Conservation (phyloP, 2,113 vertebrate species). For the Channa maculata region DNA sequence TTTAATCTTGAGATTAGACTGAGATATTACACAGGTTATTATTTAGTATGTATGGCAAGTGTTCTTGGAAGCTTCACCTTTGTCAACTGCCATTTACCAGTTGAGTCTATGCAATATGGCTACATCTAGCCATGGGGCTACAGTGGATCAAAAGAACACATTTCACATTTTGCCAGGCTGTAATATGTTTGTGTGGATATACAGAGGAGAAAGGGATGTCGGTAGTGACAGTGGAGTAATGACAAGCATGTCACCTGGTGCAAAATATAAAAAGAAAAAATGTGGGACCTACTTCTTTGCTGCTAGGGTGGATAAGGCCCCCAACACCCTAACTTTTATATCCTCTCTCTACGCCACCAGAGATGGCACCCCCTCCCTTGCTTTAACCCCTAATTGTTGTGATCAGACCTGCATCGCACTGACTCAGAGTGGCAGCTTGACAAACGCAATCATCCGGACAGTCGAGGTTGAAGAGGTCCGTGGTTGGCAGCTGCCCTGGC, state of each 20-base stretch:
- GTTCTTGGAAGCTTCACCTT: too few species aligned
- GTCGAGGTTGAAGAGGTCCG: conserved; percentile 77
- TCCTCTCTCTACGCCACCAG: background rate
- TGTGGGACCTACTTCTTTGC: background rate
- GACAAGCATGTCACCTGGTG: conserved; percentile 3
- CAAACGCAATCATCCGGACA: conserved; percentile 85
- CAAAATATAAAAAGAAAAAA: too few species aligned
- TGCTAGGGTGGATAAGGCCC: conserved; percentile 7
- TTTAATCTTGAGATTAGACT: too few species aligned
- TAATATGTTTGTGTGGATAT: background rate
- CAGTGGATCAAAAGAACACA: conserved; percentile 6
- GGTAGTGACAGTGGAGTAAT: background rate
- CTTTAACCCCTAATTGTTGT: conserved; percentile 79
- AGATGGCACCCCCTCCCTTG: conserved; percentile 2
- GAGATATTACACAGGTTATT: background rate
- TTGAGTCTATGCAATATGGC: background rate
- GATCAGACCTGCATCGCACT: conserved; percentile 76
- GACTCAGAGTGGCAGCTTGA: conserved; percentile 86
- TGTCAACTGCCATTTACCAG: background rate
- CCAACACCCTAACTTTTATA: background rate
- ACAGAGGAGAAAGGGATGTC: too few species aligned
- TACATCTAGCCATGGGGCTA: background rate
- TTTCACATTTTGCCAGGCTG: background rate
- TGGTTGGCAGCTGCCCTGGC: conserved; percentile 84
- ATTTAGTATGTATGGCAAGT: background rate